Percentiles rank a stretch among this genome's conserved stretches.
phyloP scores from a whole-genome alignment of 2,113 vertebrate species.

The Falco punctatus region DNA sequence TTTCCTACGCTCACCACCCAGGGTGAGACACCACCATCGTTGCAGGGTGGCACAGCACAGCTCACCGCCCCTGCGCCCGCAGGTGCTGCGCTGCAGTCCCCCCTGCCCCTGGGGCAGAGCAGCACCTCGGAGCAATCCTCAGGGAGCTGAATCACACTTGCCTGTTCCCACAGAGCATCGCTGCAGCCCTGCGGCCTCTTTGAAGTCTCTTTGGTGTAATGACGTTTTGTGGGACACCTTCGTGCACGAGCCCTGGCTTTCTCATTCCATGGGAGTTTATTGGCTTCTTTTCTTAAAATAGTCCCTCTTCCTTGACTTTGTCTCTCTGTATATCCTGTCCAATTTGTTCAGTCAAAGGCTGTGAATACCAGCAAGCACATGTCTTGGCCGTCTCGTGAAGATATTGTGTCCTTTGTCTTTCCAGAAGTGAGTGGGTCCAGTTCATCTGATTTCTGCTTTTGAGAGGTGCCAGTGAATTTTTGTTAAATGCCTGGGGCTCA shows the following conservation, averaged over 20 bases:
- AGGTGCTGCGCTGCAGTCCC: neutral
- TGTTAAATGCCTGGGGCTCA: neutral
- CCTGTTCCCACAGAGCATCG: neutral
- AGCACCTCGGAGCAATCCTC: neutral
- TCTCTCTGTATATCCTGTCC: neutral
- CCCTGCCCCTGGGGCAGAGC: neutral
- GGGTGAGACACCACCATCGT: neutral
- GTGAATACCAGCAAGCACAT: accelerated
- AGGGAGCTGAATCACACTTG: neutral
- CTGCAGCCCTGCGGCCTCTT: neutral
- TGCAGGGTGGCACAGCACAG: neutral
- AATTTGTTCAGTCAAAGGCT: neutral
- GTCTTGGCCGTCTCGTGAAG: neutral
- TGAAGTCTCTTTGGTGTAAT: neutral
- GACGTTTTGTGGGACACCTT: neutral
- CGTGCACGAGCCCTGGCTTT: neutral
- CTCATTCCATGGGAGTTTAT: neutral
- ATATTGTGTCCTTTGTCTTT: neutral
- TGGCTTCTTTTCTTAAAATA: neutral
- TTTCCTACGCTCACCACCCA: neutral
- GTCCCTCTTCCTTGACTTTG: neutral
- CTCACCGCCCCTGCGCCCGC: neutral
- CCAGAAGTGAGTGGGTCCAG: neutral
- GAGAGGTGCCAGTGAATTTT: neutral
- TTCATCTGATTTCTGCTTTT: neutral